Evolutionary conservation across 2,888 invertebrate genomes (phyloP), one percentile per base, ranked within the genome.

Genomic region (Bombyx huttoni): DNA sequence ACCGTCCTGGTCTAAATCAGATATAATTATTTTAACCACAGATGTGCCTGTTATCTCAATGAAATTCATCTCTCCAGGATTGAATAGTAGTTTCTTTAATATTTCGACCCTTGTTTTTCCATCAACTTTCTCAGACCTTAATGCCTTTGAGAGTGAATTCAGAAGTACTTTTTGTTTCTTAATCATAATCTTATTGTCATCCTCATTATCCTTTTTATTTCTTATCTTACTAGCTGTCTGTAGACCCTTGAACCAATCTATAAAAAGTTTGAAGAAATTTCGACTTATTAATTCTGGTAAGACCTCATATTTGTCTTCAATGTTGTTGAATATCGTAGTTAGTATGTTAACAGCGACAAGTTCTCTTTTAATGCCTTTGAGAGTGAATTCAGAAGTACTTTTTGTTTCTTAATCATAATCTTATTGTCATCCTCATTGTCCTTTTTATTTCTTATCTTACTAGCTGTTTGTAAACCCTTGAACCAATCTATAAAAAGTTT

Each of bases 41-140:
- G 91, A 91, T 12, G 90, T 91, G 10, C 91, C 90, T 14, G 93
- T 93, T 35, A 91, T 91, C 78, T 93, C 93, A 64, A 94, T 93
- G 56, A 94, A 92, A 75, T 92, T 91, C 55, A 94, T 90, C 64
- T 92, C 91, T 5, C 94, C 94, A 0, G 94, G 93, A 68, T 91
- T 83, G 48, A 93, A 88, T 9, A 94, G 79, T 1, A 95, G 72
- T 62, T 91, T 92, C 53, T 91, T 91, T 46, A 95, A 71, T 6
- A 91, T 85, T 8, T 84, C 79, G 1, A 94, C 79, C 70, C 91
- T 91, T 1, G 86, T 79, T 59, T 85, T 81, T 45, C 85, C 81
- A 35, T 83, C 78, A 7, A 90, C 80, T 47, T 81, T 78, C 33
- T 90, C 85, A 1, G 76, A 75, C 53, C 87, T 90, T 13, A 91